Evolutionary conservation across 2,113 vertebrate species (phyloP).

Genomic region (Nycticorax nycticorax): DNA sequence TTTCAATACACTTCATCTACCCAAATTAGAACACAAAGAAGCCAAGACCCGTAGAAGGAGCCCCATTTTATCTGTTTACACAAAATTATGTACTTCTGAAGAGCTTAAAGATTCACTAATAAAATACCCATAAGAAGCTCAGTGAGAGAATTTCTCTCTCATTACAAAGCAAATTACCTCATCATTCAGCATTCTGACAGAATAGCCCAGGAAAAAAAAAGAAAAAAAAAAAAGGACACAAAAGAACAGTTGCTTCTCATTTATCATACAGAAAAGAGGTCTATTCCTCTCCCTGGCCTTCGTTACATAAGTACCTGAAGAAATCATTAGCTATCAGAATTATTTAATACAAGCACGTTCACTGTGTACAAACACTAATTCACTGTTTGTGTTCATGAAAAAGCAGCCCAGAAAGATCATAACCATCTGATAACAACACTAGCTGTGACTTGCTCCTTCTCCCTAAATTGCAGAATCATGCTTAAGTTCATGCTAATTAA

Average conservation of each 20-base stretch:
- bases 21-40: background rate
- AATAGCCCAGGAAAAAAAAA: background rate
- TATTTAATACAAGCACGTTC: too few relatives aligned
- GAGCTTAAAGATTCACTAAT: background rate
- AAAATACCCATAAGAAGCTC: background rate
- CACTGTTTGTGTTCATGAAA: background rate
- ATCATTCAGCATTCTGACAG: background rate
- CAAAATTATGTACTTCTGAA: background rate
- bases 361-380: rapidly evolving
- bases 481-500: background rate
- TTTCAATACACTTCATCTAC: background rate
- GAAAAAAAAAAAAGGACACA: background rate
- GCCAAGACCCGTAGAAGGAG: background rate
- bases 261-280: background rate
- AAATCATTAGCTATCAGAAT: background rate
- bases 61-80: background rate
- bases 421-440: background rate
- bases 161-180: background rate
- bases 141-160: background rate
- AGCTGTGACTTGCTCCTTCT: background rate
- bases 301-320: background rate
- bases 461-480: background rate
- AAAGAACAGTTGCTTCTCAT: background rate
- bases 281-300: background rate
- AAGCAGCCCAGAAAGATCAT: background rate